phyloP scores from a whole-genome alignment of 23 tunicate species.

The Ciona savignyi region DNA sequence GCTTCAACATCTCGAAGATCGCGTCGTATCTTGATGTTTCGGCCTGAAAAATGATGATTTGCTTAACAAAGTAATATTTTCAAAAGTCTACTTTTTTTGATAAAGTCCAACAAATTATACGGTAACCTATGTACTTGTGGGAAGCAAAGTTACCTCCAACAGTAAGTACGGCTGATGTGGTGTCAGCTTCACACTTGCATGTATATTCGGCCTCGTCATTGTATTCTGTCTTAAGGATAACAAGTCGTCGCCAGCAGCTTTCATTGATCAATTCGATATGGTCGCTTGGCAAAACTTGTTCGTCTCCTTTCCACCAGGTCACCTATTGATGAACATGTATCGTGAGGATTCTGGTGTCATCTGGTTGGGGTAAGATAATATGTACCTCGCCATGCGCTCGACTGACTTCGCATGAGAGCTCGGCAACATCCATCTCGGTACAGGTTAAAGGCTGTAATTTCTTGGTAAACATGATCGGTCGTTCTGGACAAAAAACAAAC shows the following conservation, averaged over 20 bases:
- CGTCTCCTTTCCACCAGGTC: constrained; percentile 72
- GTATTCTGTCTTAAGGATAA: constrained; percentile 51
- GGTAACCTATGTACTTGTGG: no score
- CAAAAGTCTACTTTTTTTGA: no score
- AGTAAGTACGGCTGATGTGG: constrained; percentile 45
- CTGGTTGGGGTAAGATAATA: neutral
- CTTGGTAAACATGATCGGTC: constrained; percentile 64
- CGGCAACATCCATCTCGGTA: constrained; percentile 71
- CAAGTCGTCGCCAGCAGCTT: constrained; percentile 77
- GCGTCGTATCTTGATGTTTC: constrained; percentile 69
- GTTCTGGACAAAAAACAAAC: constrained; percentile 53
- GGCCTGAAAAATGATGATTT: constrained; percentile 60
- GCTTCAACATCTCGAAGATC: constrained; percentile 56
- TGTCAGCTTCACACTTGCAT: constrained; percentile 80
- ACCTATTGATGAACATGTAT: constrained; percentile 23
- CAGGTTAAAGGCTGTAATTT: constrained; percentile 56
- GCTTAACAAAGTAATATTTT: no score
- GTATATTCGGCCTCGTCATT: constrained; percentile 61
- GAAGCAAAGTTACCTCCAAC: constrained; percentile 70
- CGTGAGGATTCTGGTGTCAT: neutral
- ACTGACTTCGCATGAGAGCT: constrained; percentile 87
- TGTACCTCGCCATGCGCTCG: constrained; percentile 45
- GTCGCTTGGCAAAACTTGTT: constrained; percentile 27
- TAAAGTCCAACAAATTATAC: no score
- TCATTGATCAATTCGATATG: constrained; percentile 59